These are phyloP conservation scores for Oscheius sp. DNA, from an alignment of 2,888 invertebrate species.

Conservation along the genomic window DNA sequence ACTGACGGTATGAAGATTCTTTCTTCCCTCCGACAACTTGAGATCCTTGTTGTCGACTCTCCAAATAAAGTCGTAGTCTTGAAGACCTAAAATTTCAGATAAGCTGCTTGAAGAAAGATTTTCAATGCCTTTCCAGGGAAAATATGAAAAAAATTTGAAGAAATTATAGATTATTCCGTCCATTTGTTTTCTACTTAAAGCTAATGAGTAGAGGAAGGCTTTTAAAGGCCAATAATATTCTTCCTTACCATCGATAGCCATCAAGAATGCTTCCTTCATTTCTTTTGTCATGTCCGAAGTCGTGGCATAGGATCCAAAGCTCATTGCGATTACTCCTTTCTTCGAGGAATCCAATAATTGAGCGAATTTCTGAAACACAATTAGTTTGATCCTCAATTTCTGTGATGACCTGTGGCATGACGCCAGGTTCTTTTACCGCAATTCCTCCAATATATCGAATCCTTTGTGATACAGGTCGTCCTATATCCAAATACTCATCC, in stretches of 20 bases:
- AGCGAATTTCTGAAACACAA: conserved; percentile 13
- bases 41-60: conserved; percentile 15
- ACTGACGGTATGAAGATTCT: conserved; percentile 22
- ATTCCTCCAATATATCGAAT: conserved; percentile 32
- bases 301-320: conserved; percentile 28
- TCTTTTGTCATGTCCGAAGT: conserved; percentile 32
- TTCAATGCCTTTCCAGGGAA: too few relatives aligned
- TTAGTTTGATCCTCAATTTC: neutral
- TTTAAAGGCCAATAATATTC: too few relatives aligned
- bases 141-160: too few relatives aligned
- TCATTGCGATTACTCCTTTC: conserved; percentile 27
- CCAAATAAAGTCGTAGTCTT: conserved; percentile 29
- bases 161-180: neutral
- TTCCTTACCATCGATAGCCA: conserved; percentile 20
- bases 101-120: too few relatives aligned
- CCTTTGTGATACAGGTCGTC: conserved; percentile 11
- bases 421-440: conserved; percentile 12
- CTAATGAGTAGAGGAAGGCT: neutral
- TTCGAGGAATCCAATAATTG: neutral
- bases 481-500: conserved; percentile 23
- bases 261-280: conserved; percentile 26
- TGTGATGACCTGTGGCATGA: conserved; percentile 23
- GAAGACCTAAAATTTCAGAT: conserved; percentile 16
- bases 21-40: neutral
- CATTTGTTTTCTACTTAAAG: neutral